Conservation (phyloP, 1,140 invertebrate genomes). For the Sitophilus oryzae region DNA sequence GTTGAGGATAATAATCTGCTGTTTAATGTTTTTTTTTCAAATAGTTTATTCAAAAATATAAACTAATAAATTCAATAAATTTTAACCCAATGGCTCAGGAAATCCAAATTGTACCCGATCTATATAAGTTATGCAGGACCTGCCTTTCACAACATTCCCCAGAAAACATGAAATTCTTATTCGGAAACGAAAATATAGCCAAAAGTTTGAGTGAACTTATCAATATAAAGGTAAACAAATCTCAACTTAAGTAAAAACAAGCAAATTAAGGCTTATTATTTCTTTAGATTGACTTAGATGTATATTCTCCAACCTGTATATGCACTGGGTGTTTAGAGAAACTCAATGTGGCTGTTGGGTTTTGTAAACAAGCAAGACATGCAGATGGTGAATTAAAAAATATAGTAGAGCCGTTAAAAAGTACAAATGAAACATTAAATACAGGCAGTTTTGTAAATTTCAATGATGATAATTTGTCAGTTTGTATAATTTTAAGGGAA, state of each 20-base stretch:
- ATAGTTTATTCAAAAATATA: constrained; percentile 9
- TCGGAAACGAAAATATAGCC: constrained; percentile 27
- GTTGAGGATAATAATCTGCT: no score
- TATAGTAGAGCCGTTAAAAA: constrained; percentile 23
- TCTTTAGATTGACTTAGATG: not conserved
- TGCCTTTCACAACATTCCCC: constrained; percentile 32
- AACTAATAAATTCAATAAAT: no score
- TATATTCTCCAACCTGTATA: constrained; percentile 27
- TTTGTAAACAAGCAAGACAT: constrained; percentile 32
- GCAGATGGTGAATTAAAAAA: constrained; percentile 29
- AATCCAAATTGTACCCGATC: constrained; percentile 16
- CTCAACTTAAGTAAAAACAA: no score
- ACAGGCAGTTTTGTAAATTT: not conserved
- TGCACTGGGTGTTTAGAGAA: constrained; percentile 31
- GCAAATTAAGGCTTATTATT: not conserved
- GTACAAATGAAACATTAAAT: constrained; percentile 11
- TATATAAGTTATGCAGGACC: constrained; percentile 33
- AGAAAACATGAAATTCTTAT: constrained; percentile 30
- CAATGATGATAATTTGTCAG: no score
- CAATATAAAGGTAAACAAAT: constrained; percentile 27
- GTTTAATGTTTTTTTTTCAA: no score
- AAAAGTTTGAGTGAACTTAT: constrained; percentile 25
- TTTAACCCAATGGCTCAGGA: constrained; percentile 5
- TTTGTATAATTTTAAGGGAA: no score
- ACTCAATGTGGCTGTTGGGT: constrained; percentile 27